These are phyloP conservation scores for Myopa tessellatipennis DNA, from an alignment of 2,888 invertebrate species.

Conservation along the genomic window DNA sequence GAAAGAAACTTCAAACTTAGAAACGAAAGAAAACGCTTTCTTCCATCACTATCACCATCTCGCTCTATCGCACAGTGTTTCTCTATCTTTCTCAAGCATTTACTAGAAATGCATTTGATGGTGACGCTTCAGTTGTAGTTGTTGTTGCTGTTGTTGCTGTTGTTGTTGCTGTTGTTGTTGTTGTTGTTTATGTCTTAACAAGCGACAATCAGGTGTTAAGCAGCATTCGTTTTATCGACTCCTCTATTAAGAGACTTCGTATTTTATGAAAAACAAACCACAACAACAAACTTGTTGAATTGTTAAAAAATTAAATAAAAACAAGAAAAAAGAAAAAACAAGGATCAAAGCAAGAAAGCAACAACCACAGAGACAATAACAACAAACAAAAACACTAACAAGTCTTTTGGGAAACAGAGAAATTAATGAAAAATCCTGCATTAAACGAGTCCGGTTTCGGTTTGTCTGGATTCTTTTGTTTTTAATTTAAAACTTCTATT, in stretches of 20 bases:
- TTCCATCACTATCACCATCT: not conserved
- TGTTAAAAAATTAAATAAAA: too few species aligned
- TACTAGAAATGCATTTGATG: slow-evolving; percentile 12
- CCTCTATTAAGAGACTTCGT: not conserved
- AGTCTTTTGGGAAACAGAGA: too few species aligned
- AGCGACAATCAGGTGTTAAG: slow-evolving; percentile 32
- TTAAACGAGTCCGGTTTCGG: too few species aligned
- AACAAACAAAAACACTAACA: too few species aligned
- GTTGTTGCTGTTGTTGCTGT: not conserved
- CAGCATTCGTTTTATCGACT: slow-evolving; percentile 24
- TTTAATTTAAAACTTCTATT: too few species aligned
- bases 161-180: not conserved
- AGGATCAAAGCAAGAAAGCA: too few species aligned
- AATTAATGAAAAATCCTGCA: too few species aligned
- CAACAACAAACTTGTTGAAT: too few species aligned
- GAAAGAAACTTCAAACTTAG: not conserved
- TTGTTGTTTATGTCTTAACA: not conserved
- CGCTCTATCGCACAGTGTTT: not conserved
- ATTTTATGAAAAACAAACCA: not conserved
- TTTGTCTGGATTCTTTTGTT: too few species aligned
- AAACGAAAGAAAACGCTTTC: not conserved
- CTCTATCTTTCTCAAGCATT: slow-evolving; percentile 31
- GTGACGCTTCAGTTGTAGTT: not conserved
- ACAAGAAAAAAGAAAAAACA: too few species aligned
- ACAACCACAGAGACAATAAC: too few species aligned